A percentile compares a stretch with the other conserved stretches of the same genome.
phyloP scores from a whole-genome alignment of 2,888 invertebrate species.

The Lasioglossum lativentre region DNA sequence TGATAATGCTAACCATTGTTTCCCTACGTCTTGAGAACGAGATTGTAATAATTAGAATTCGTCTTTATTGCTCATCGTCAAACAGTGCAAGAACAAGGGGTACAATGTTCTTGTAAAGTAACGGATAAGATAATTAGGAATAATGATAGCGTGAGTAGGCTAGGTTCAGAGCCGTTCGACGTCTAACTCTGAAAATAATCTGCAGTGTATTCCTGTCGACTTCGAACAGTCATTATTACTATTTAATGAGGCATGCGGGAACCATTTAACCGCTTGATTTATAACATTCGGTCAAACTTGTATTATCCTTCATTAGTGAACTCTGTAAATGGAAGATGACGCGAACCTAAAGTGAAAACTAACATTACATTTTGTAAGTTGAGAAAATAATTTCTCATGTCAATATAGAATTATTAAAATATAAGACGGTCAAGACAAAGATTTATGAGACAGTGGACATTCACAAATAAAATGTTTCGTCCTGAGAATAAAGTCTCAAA shows the following conservation, averaged over 20 bases:
- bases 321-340: not conserved
- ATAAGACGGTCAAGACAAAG: no score
- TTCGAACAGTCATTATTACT: not conserved
- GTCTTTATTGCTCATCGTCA: not conserved
- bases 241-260: not conserved
- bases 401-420: no score
- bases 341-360: not conserved
- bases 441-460: not conserved
- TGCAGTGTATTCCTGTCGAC: not conserved
- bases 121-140: not conserved
- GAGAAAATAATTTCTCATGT: not conserved
- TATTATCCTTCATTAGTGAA: not conserved
- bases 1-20: not conserved
- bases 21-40: not conserved
- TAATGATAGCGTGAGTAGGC: not conserved
- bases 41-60: not conserved
- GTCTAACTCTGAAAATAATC: constrained; percentile 1
- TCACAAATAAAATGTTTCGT: not conserved
- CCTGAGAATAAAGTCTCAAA: not conserved
- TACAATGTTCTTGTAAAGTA: not conserved
- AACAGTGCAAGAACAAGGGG: not conserved
- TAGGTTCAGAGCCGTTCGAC: not conserved
- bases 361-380: not conserved
- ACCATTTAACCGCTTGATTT: not conserved
- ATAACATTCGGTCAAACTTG: not conserved